A percentile compares a stretch with the other conserved stretches of the same genome.
phyloP scores from a whole-genome alignment of 2,797 vertebrate species.

The Crax fasciolata region DNA sequence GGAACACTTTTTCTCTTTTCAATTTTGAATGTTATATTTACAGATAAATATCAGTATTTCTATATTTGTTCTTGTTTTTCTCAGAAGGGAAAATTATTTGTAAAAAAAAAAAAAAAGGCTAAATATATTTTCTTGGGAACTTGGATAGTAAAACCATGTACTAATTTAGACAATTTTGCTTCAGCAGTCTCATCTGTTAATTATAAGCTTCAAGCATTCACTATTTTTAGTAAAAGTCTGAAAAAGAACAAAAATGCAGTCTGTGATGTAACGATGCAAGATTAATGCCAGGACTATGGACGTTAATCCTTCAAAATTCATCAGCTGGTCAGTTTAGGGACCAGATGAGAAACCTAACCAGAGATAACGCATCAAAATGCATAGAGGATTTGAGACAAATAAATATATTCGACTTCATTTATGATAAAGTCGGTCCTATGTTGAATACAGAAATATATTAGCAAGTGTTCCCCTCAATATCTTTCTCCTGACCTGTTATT shows the following conservation, averaged over 20 bases:
- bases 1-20: not conserved
- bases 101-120: not conserved
- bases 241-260: not conserved
- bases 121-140: not conserved
- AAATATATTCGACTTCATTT: not conserved
- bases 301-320: conserved; percentile 13
- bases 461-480: not conserved
- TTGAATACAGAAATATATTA: not conserved
- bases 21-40: not conserved
- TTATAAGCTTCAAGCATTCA: not conserved
- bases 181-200: not conserved
- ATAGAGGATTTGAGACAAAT: not conserved
- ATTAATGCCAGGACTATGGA: conserved; percentile 24
- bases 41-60: not conserved
- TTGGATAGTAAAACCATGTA: not conserved
- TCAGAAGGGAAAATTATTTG: not conserved
- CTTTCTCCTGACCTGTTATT: not conserved
- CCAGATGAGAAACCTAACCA: conserved; percentile 10
- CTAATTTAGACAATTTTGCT: not conserved
- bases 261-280: conserved; percentile 36
- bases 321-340: conserved; percentile 25
- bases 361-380: conserved; percentile 18
- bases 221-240: not conserved
- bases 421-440: not conserved
- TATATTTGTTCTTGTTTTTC: not conserved